Conservation (phyloP, 1,140 invertebrate species). For the Ceratitis capitata region DNA sequence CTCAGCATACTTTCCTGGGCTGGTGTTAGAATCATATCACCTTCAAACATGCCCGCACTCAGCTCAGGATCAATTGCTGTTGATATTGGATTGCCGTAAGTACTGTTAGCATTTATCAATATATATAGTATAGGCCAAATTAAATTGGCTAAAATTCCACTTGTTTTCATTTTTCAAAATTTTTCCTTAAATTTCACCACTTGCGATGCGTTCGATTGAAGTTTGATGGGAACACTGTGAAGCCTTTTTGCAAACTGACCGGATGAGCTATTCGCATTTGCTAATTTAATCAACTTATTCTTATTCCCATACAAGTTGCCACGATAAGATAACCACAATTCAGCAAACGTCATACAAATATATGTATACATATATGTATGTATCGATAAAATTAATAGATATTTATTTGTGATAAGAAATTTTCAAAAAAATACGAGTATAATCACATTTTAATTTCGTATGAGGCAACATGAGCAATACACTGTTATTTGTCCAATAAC, state of each 20-base stretch:
- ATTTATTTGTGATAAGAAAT: neutral
- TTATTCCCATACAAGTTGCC: neutral
- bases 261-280: neutral
- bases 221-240: neutral
- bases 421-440: neutral
- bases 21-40: constrained; percentile 67
- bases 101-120: neutral
- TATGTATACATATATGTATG: neutral
- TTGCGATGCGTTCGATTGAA: neutral
- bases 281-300: neutral
- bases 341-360: neutral
- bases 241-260: neutral
- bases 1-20: constrained; percentile 54
- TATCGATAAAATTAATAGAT: neutral
- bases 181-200: neutral
- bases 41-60: constrained; percentile 57
- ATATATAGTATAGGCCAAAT: neutral
- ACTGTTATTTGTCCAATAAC: neutral
- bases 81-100: neutral
- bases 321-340: neutral
- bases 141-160: neutral
- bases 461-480: neutral
- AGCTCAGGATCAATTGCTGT: constrained; percentile 52
- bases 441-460: neutral
- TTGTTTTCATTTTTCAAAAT: neutral